A percentile compares a stretch with the other conserved stretches of the same genome.
These are phyloP conservation scores for Monoplex corrugatus DNA, from an alignment of 2,888 invertebrate species.

Conservation along the genomic window DNA sequence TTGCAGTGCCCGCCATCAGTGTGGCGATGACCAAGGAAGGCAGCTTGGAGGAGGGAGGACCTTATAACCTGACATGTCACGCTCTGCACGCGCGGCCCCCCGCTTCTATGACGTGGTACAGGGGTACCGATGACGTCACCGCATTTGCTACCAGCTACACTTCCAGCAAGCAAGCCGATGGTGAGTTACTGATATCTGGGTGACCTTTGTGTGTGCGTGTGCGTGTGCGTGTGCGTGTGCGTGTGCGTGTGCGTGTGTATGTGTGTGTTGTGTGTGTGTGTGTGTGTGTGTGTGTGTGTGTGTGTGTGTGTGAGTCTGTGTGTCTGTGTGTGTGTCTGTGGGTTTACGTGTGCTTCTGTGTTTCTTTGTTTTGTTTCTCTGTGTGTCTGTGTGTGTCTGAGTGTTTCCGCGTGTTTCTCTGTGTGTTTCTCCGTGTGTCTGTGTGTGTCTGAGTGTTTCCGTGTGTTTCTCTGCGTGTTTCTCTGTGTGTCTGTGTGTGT, in stretches of 20 bases:
- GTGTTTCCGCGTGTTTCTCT: not conserved
- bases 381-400: not conserved
- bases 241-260: not conserved
- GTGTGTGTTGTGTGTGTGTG: not conserved
- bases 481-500: not conserved
- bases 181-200: not conserved
- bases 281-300: not conserved
- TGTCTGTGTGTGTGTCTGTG: not conserved
- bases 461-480: not conserved
- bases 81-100: conserved; percentile 30
- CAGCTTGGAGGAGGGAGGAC: not conserved
- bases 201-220: not conserved
- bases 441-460: not conserved
- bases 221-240: not conserved
- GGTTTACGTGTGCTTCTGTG: not conserved
- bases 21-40: not conserved
- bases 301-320: not conserved
- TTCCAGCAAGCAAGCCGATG: not conserved
- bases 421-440: not conserved
- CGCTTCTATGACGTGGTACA: conserved; percentile 25
- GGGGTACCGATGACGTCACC: conserved; percentile 31
- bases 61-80: conserved; percentile 19
- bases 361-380: not conserved
- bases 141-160: conserved; percentile 12
- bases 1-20: not conserved